phyloP scores from a whole-genome alignment of 2,113 vertebrate species.

The Aptenodytes patagonicus region DNA sequence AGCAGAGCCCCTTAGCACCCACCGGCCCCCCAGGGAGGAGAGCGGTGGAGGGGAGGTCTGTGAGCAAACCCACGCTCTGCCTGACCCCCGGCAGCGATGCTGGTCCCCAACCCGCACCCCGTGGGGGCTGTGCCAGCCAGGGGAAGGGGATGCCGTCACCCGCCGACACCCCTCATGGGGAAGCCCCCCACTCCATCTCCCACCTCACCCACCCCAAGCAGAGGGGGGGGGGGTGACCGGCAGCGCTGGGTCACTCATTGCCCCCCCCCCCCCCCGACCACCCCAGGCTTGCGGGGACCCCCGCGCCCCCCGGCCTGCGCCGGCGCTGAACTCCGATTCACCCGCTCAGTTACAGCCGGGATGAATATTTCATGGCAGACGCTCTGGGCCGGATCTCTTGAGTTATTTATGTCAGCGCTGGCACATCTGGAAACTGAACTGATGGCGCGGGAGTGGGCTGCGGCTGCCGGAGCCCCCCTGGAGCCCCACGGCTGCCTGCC shows the following conservation, averaged over 20 bases:
- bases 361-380: neutral
- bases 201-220: too few relatives aligned
- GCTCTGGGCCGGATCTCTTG: neutral
- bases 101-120: neutral
- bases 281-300: too few relatives aligned
- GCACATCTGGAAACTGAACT: neutral
- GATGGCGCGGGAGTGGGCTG: neutral
- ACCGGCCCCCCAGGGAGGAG: too few relatives aligned
- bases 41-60: neutral
- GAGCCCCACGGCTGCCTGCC: neutral
- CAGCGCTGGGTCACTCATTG: neutral
- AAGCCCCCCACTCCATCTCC: neutral
- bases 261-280: neutral
- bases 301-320: neutral
- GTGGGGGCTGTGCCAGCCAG: accelerated
- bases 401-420: neutral
- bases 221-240: neutral
- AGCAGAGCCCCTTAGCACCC: neutral
- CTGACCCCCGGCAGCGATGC: too few relatives aligned
- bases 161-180: accelerated
- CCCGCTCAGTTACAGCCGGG: neutral
- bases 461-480: neutral
- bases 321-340: neutral
- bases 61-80: neutral
- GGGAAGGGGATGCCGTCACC: neutral